Base-by-base conservation (phyloP, 2,113 vertebrate species). In the Hyla sarda region DNA sequence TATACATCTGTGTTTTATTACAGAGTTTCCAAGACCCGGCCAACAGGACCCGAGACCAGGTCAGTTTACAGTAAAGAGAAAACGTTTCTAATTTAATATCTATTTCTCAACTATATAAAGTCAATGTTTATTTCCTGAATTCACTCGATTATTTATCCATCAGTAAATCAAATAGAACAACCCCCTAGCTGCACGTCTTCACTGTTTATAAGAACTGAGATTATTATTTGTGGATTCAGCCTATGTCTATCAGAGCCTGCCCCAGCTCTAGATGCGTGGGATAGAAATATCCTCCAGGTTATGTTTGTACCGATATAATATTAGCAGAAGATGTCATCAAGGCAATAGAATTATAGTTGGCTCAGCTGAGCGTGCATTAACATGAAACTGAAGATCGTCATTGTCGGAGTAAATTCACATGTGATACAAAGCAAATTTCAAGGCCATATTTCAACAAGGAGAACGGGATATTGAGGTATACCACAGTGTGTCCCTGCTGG, bases 11-110 rank as follows among this genome's bases (percentile, higher is more conserved):
- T 84, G 82, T 76, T 84, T 84, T 76, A 34, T 84, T 84, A 62
- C 83, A 84, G 83, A 84, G 37, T 84, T 84, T 65, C 58, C 83
- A 34, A 84, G 83, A 62, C 71, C 83, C 28, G 58, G 83, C 25
- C 83, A 76, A 45, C 83, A 65, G 54, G 83, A 84, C 54, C 83
- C 72, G 1, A 58, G 73, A 84, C 47, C 83, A 76, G 83, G 83
- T 76, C 48, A 77, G 74, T 77, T 32, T 77, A 2, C 8, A 77
- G 47, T 19, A 54, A 23, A 72, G 21, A 74, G 41, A 47, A 75
- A 23, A 48, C 1, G 72, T 25, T n/a, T 50, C 25, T 75, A n/a
- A n/a, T 30, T 25, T 0, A 41, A 71, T 37, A 41, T 50, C n/a
- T 76, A 30, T 14, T 30, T 52, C 47, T 10, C 8, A 19, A 30